Evolutionary conservation across 2,888 invertebrate species (phyloP).

Genomic region (Liodrosophila aerea): DNA sequence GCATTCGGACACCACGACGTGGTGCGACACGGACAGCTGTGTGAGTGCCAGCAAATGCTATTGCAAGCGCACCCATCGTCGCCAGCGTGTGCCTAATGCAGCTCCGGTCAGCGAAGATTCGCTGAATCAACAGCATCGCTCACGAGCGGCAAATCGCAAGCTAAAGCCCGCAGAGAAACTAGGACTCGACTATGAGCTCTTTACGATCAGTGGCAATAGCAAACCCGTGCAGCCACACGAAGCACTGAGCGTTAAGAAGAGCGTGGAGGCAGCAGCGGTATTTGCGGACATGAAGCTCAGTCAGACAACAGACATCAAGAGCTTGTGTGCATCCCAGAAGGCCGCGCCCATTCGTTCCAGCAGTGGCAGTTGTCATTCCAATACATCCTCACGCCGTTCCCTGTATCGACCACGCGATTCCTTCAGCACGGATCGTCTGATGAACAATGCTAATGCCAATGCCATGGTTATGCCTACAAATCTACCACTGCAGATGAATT

Average conservation of each 20-base stretch:
- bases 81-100: constrained; percentile 29
- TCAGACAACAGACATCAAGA: constrained; percentile 87
- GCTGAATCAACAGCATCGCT: constrained; percentile 72
- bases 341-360: constrained; percentile 25
- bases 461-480: constrained; percentile 48
- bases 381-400: constrained; percentile 60
- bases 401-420: constrained; percentile 72
- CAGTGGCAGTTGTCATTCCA: constrained; percentile 64
- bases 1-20: constrained; percentile 82
- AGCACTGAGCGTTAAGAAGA: constrained; percentile 92
- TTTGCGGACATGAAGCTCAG: constrained; percentile 90
- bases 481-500: constrained; percentile 34
- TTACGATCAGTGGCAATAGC: constrained; percentile 84
- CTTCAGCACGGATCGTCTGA: constrained; percentile 68
- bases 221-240: constrained; percentile 85
- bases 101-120: constrained; percentile 60
- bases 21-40: constrained; percentile 93
- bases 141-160: constrained; percentile 71
- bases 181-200: constrained; percentile 90
- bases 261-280: constrained; percentile 93
- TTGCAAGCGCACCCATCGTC: constrained; percentile 83
- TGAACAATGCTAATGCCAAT: constrained; percentile 47
- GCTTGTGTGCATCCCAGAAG: constrained; percentile 75
- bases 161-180: constrained; percentile 85
- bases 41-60: constrained; percentile 94